Base-by-base conservation (phyloP, 1,140 invertebrate species). In the Drosophila watanabei region DNA sequence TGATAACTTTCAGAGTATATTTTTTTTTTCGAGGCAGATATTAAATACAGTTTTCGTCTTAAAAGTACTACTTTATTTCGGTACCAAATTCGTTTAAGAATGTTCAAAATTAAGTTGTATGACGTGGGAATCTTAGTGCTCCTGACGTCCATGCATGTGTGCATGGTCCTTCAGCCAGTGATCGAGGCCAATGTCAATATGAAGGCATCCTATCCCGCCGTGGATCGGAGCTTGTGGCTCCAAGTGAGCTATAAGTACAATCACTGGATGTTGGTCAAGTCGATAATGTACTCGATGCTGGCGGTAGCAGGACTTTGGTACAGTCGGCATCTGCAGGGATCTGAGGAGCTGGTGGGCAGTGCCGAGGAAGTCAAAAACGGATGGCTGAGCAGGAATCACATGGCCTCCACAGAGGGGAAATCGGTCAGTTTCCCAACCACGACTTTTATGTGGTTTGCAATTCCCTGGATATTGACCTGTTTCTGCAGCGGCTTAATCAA, bases 231-330 rank as follows among this genome's bases (percentile, higher is more conserved):
- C 9, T 32, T 88, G 7, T 43, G 51, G 2, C 63, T 89, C 2
- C 35, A 52, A 30, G 18, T 89, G 28, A 61, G 82, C 48, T 89
- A 90, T 7, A 65, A 60, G n/a, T 89, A 82, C 14, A 46, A 66
- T 14, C 54, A 60, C 18, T 43, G 65, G 46, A 79, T 81, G 56
- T 70, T 89, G 13, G 49, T 43, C 48, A 62, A 79, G 13, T 61
- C 85, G 2, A 16, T 76, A 2, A 49, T 75, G 48, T 65, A 79
- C 24, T 71, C 86, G 6, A 5, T 71, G 20, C 24, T 89, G 39
- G 3, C 66, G 0, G 6, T 89, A 7, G 48, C 63, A 10, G 82
- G 82, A 3, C 18, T 79, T 0, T 79, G 86, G 75, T 76, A 68
- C 14, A 69, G 75, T 11, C 64, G 83, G 0, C 59, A 78, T 35